Base-by-base conservation (phyloP, 2,113 vertebrate species). In the Psilopogon haemacephalus region DNA sequence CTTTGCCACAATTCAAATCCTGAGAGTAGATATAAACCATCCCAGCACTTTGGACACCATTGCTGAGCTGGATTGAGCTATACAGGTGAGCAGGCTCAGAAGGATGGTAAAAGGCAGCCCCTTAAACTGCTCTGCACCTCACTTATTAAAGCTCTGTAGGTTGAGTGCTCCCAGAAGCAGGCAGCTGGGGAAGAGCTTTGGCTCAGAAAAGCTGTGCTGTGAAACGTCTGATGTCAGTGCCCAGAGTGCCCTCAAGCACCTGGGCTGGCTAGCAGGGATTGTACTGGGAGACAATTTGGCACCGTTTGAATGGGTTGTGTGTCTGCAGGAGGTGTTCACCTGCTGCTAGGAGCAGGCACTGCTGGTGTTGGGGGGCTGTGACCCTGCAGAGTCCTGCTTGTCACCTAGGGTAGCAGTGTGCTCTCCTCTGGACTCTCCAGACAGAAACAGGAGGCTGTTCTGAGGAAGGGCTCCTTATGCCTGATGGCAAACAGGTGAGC, bases 401-500 rank as follows among this genome's bases (percentile, higher is more conserved):
- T 86, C 37, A 27, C 88, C 83, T 69, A 16, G 59, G 30, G 65
- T 86, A 56, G 60, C 69, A 52, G 56, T 24, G 23, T 80, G 71
- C 89, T 92, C 83, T 93, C 95, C 84, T 23, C 40, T 91, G 79
- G 62, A 44, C 35, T 54, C 85, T 91, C 88, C 92, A 95, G 92
- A 79, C 63, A 88, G 90, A 88, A 95, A 95, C 46, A 87, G 55
- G 94, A 62, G 86, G 87, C 72, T 11, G 30, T 12, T 89, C 86
- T 69, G 76, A 17, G 15, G 87, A 95, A 93, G 78, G 71, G 50
- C 64, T 97, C 82, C 58, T 96, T 88, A 62, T 26, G 10, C 30
- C 94, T 97, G 92, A 95, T 70, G 64, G 88, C 90, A 95, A 97
- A 97, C 96, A 96, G 59, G 95, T 71, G 74, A 87, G 68, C 65